A percentile compares a stretch with the other conserved stretches of the same genome.
Evolutionary conservation across 2,888 invertebrate genomes (phyloP).

Genomic region (Melitaea athalia): DNA sequence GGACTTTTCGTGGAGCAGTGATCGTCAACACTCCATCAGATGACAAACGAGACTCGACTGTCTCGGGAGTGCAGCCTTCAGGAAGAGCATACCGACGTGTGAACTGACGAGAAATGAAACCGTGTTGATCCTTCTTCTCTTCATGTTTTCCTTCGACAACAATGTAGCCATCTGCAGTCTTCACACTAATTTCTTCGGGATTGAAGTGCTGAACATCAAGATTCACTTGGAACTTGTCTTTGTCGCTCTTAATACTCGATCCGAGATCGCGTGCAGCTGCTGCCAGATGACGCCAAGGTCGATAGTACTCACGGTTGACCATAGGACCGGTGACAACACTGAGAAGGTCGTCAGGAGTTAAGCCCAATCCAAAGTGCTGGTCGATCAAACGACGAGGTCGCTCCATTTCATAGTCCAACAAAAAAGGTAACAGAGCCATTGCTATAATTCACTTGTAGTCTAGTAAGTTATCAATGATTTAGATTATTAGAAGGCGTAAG

Average conservation of each 20-base stretch:
- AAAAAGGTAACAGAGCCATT: slow-evolving; percentile 78
- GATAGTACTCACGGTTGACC: slow-evolving; percentile 62
- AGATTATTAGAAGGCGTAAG: slow-evolving; percentile 7
- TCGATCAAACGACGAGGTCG: slow-evolving; percentile 75
- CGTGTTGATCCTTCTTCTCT: slow-evolving; percentile 88
- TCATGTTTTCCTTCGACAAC: slow-evolving; percentile 91
- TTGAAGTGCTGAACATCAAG: slow-evolving; percentile 89
- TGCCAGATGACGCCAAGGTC: slow-evolving; percentile 73
- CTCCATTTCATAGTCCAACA: slow-evolving; percentile 65
- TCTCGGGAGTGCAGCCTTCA: slow-evolving; percentile 85
- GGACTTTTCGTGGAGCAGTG: slow-evolving; percentile 81
- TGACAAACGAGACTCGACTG: slow-evolving; percentile 87
- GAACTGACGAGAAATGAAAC: slow-evolving; percentile 88
- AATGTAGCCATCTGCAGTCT: slow-evolving; percentile 86
- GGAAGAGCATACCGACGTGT: slow-evolving; percentile 89
- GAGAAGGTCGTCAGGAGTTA: slow-evolving; percentile 76
- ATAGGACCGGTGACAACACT: slow-evolving; percentile 52
- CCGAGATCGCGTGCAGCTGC: slow-evolving; percentile 77
- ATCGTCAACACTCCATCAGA: slow-evolving; percentile 89
- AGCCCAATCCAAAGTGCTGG: slow-evolving; percentile 79
- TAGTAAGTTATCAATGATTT: too few species aligned
- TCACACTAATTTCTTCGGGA: slow-evolving; percentile 89
- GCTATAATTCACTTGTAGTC: slow-evolving; percentile 34
- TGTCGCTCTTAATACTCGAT: slow-evolving; percentile 78
- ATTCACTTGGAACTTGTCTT: slow-evolving; percentile 80